A percentile compares a stretch with the other conserved stretches of the same genome.
phyloP scores from a whole-genome alignment of 2,113 vertebrate species.

The Chionis minor region DNA sequence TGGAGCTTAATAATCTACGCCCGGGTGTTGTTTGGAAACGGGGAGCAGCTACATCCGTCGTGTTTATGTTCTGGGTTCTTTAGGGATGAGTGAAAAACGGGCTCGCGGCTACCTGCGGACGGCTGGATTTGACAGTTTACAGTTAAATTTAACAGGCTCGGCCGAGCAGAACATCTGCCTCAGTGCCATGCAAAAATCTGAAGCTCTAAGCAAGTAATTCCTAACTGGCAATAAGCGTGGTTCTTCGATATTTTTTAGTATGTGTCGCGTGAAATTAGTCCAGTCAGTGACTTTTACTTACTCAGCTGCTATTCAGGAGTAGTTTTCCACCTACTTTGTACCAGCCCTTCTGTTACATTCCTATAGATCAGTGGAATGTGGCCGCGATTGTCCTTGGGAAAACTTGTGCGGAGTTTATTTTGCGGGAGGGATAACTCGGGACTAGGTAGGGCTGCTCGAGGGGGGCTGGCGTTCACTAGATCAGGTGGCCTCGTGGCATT shows the following conservation, averaged over 20 bases:
- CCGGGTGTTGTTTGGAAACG: background rate
- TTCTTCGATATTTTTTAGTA: background rate
- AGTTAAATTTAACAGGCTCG: background rate
- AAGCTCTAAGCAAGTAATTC: background rate
- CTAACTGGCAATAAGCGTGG: rapidly evolving
- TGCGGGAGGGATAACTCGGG: background rate
- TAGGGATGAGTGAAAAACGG: background rate
- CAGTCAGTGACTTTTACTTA: background rate
- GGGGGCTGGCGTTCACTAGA: background rate
- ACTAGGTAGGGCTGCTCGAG: background rate
- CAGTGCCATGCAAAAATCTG: background rate
- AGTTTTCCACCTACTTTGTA: background rate
- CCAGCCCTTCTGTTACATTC: background rate
- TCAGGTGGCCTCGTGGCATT: background rate
- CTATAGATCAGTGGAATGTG: rapidly evolving
- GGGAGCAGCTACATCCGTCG: rapidly evolving
- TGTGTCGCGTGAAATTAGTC: too few relatives aligned
- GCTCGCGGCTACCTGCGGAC: background rate
- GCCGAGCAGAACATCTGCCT: background rate
- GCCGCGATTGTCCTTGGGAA: too few relatives aligned
- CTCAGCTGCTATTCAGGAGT: background rate
- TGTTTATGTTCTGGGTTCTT: background rate
- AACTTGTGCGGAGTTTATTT: background rate
- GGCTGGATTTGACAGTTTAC: background rate
- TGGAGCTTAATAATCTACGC: background rate